These are phyloP conservation scores for Mythimna lalbum DNA, from an alignment of 2,888 invertebrate species.

Conservation along the genomic window DNA sequence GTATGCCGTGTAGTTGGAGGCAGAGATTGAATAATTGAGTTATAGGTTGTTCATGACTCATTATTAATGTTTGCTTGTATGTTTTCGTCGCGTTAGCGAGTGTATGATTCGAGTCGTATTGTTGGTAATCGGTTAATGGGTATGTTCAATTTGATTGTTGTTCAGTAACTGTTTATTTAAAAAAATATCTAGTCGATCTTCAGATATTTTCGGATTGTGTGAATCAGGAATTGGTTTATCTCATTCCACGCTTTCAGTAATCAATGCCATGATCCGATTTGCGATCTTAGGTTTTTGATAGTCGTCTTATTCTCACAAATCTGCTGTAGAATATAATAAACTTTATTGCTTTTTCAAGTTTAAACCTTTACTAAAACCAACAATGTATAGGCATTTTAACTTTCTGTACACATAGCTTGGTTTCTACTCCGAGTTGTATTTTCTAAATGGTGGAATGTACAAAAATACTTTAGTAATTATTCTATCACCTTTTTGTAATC, in stretches of 20 bases:
- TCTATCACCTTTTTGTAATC: too few species aligned
- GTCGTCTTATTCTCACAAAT: background rate
- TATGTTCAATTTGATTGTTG: slow-evolving; percentile 10
- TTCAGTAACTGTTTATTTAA: slow-evolving; percentile 30
- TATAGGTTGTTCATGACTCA: slow-evolving; percentile 50
- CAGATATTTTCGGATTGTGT: background rate
- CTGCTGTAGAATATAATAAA: too few species aligned
- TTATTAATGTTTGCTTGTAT: slow-evolving; percentile 38
- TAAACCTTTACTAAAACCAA: background rate
- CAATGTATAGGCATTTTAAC: background rate
- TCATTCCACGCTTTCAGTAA: background rate
- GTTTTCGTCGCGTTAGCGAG: slow-evolving; percentile 29
- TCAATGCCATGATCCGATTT: background rate
- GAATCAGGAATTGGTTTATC: background rate
- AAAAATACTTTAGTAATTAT: too few species aligned
- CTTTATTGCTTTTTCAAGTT: background rate
- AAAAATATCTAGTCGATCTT: background rate
- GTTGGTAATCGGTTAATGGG: slow-evolving; percentile 30
- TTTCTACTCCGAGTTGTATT: background rate
- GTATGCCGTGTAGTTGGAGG: slow-evolving; percentile 34
- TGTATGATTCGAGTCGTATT: slow-evolving; percentile 8
- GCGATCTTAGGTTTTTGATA: background rate
- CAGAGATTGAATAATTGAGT: slow-evolving; percentile 38
- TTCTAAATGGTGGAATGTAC: too few species aligned
- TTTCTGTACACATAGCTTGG: background rate